Evolutionary conservation across 2,888 invertebrate genomes (phyloP).

Genomic region (Listrodromus nycthemerus): DNA sequence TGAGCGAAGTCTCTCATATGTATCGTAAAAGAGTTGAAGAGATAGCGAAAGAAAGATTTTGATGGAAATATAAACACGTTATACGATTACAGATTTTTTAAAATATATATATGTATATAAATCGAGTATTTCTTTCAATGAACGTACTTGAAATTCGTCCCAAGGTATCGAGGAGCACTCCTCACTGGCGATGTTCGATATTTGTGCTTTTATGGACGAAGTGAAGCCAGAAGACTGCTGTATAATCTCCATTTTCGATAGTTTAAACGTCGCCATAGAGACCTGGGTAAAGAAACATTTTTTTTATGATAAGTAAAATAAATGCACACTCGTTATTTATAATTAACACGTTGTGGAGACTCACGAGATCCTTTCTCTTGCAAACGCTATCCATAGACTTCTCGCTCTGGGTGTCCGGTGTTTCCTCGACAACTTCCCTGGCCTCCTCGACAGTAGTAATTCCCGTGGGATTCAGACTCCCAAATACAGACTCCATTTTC

Average conservation of each 20-base stretch:
- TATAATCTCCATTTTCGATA: conserved; percentile 90
- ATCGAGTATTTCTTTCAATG: conserved; percentile 15
- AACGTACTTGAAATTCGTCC: conserved; percentile 95
- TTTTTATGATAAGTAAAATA: background rate
- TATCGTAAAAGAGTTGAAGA: conserved; percentile 46
- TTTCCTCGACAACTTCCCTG: conserved; percentile 93
- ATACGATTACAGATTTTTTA: background rate
- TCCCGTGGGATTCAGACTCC: conserved; percentile 78
- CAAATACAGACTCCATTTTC: conserved; percentile 86
- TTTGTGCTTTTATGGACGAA: conserved; percentile 89
- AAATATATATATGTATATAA: background rate
- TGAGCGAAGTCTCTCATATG: conserved; percentile 27
- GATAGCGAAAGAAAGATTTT: conserved; percentile 24
- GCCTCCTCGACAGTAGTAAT: conserved; percentile 90
- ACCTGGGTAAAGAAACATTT: conserved; percentile 78
- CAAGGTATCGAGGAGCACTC: conserved; percentile 96
- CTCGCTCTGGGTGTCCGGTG: conserved; percentile 92
- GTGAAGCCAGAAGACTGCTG: conserved; percentile 89
- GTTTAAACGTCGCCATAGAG: conserved; percentile 88
- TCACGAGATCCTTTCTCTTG: conserved; percentile 91
- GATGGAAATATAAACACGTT: conserved; percentile 11
- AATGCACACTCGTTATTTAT: background rate
- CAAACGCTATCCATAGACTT: conserved; percentile 93
- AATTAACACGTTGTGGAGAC: conserved; percentile 65
- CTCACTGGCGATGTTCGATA: conserved; percentile 90